A percentile compares a stretch with the other conserved stretches of the same genome.
phyloP scores from a whole-genome alignment of 2,888 invertebrate species.

The Polyommatus iphigenia region DNA sequence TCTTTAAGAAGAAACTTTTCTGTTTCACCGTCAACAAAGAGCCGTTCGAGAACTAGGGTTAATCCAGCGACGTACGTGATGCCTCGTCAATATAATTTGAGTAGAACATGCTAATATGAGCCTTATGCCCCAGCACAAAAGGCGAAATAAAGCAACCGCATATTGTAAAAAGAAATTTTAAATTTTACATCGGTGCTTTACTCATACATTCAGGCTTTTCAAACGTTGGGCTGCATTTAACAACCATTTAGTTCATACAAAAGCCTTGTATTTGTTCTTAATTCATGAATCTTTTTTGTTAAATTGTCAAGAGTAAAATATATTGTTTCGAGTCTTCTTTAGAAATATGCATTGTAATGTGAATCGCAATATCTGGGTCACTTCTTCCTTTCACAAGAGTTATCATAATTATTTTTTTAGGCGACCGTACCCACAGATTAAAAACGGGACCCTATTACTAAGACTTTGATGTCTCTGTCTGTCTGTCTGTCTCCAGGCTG shows the following conservation, averaged over 20 bases:
- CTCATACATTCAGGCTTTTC: conserved; percentile 23
- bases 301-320: conserved; percentile 1
- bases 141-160: background rate
- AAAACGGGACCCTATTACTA: no score
- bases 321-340: background rate
- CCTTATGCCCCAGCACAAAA: background rate
- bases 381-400: background rate
- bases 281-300: background rate
- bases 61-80: conserved; percentile 56
- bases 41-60: conserved; percentile 39
- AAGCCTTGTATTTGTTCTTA: background rate
- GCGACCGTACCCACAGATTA: background rate
- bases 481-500: no score
- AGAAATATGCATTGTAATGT: background rate
- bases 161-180: conserved; percentile 20
- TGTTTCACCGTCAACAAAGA: conserved; percentile 28
- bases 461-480: no score
- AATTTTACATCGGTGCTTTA: conserved; percentile 27
- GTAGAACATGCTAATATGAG: background rate
- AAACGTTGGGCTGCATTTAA: conserved; percentile 21
- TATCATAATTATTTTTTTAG: background rate
- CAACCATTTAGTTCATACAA: conserved; percentile 22
- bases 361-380: background rate
- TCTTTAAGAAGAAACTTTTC: conserved; percentile 21
- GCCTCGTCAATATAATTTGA: conserved; percentile 52